These are phyloP conservation scores for Maniola jurtina DNA, from an alignment of 1,140 invertebrate species.

Conservation along the genomic window DNA sequence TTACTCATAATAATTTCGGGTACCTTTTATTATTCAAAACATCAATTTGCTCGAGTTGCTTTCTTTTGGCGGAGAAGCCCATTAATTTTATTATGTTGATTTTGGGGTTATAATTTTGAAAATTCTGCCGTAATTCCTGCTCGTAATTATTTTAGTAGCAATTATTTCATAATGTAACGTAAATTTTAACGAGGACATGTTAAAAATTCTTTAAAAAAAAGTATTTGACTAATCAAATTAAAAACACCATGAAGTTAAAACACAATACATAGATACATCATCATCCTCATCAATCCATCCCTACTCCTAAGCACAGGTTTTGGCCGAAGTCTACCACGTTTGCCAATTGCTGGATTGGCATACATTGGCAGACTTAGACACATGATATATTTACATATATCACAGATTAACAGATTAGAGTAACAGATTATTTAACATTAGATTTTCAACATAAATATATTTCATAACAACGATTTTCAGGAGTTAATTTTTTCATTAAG, in stretches of 20 bases:
- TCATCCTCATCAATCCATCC: too few relatives aligned
- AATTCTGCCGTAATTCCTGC: neutral
- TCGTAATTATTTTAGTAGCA: constrained; percentile 1
- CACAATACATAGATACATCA: too few relatives aligned
- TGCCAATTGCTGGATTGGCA: too few relatives aligned
- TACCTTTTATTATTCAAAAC: constrained; percentile 78
- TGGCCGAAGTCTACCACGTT: too few relatives aligned
- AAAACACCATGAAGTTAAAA: too few relatives aligned
- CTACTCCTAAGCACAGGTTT: too few relatives aligned
- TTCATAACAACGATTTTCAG: neutral
- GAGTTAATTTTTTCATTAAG: too few relatives aligned
- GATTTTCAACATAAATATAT: neutral
- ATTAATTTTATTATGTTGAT: constrained; percentile 61
- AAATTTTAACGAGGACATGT: neutral
- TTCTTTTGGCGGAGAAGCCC: constrained; percentile 51
- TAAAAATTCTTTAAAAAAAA: too few relatives aligned
- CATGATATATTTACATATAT: too few relatives aligned
- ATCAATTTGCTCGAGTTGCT: constrained; percentile 70
- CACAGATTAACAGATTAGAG: too few relatives aligned
- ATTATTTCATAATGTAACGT: neutral
- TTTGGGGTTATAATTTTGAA: constrained; percentile 30
- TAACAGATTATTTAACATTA: too few relatives aligned
- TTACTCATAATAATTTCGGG: constrained; percentile 74
- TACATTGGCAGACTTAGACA: too few relatives aligned
- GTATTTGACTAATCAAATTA: neutral